phyloP scores from a whole-genome alignment of 2,888 invertebrate species.

The Amphimallon solstitiale region DNA sequence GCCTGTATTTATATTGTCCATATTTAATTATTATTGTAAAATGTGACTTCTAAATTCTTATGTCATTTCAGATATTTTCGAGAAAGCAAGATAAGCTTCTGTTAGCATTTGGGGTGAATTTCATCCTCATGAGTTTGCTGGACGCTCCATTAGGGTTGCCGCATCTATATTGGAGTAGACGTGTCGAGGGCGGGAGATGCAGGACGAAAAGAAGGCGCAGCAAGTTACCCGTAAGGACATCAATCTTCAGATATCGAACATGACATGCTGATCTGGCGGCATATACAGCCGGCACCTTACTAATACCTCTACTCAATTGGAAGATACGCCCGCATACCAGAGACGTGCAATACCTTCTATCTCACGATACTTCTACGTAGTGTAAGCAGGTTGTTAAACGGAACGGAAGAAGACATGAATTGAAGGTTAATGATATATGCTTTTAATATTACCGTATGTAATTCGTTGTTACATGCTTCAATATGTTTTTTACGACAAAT shows the following conservation, averaged over 20 bases:
- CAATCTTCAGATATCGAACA: conserved; percentile 59
- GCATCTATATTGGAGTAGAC: conserved; percentile 43
- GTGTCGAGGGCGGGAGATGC: conserved; percentile 50
- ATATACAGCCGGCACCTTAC: conserved; percentile 41
- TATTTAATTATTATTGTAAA: too few relatives aligned
- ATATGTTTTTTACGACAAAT: background rate
- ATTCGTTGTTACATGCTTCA: too few relatives aligned
- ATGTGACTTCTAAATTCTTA: too few relatives aligned
- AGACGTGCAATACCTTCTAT: conserved; percentile 13
- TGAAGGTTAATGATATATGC: background rate
- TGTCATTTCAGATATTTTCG: too few relatives aligned
- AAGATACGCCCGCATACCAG: conserved; percentile 13
- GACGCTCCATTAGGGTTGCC: conserved; percentile 38
- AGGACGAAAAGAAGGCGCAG: conserved; percentile 1
- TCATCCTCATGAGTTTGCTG: conserved; percentile 13
- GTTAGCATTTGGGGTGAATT: conserved; percentile 2
- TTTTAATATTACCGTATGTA: background rate
- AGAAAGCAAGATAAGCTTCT: too few relatives aligned
- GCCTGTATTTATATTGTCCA: too few relatives aligned
- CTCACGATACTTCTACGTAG: background rate
- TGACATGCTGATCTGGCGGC: conserved; percentile 47
- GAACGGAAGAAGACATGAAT: background rate
- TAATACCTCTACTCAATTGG: conserved; percentile 9
- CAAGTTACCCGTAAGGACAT: conserved; percentile 57
- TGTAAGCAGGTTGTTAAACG: conserved; percentile 17